A percentile compares a stretch with the other conserved stretches of the same genome.
Evolutionary conservation across 2,113 vertebrate genomes (phyloP).

Genomic region (Theristicus caerulescens): DNA sequence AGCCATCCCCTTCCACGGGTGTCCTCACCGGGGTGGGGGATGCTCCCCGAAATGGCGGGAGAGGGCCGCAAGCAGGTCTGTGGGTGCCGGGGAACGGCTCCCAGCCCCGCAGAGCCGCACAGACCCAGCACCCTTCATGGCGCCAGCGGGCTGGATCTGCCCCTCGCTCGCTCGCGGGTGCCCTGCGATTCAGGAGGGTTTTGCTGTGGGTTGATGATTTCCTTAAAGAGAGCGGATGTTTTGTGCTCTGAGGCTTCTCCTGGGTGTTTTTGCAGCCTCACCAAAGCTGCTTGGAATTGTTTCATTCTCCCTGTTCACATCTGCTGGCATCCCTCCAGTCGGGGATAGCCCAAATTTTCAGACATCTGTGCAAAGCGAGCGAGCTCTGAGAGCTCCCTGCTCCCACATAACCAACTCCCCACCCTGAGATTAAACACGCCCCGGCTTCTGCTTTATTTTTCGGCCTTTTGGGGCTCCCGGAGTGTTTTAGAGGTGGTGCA

Average conservation of each 20-base stretch:
- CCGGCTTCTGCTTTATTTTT: rapidly evolving
- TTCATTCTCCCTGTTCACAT: rapidly evolving
- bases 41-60: neutral
- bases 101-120: rapidly evolving
- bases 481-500: neutral
- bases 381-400: neutral
- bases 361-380: rapidly evolving
- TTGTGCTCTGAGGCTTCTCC: neutral
- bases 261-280: neutral
- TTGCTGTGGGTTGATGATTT: neutral
- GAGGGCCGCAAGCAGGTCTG: neutral
- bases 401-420: rapidly evolving
- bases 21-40: neutral
- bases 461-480: neutral
- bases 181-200: rapidly evolving
- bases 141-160: rapidly evolving
- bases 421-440: rapidly evolving
- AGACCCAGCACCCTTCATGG: neutral
- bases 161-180: rapidly evolving
- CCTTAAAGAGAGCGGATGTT: neutral
- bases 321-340: rapidly evolving
- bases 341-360: neutral
- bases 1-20: rapidly evolving
- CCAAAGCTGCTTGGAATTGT: neutral
- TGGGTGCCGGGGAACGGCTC: rapidly evolving